A percentile compares a stretch with the other conserved stretches of the same genome.
These are phyloP conservation scores for Hippocampus kuda DNA, from an alignment of 2,797 vertebrate genomes.

Conservation along the genomic window DNA sequence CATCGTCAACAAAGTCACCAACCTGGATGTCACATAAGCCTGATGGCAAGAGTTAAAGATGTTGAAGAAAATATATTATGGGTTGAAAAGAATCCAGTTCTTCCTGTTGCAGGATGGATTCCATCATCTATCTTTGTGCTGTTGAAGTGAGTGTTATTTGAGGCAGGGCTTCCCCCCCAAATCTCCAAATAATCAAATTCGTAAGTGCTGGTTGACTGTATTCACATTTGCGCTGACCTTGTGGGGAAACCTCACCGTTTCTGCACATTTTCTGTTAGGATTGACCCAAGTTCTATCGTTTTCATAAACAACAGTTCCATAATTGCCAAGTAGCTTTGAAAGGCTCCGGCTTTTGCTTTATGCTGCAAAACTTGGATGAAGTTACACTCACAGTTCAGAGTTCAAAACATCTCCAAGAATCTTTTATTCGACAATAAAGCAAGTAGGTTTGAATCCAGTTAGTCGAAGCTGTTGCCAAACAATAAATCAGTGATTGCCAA, in stretches of 20 bases:
- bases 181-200: too few relatives aligned
- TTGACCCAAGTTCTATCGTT: not conserved
- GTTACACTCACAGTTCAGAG: not conserved
- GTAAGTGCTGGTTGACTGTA: too few relatives aligned
- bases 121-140: too few relatives aligned
- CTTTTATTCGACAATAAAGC: slow-evolving; percentile 13
- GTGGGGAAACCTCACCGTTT: not conserved
- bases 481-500: not conserved
- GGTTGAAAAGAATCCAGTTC: not conserved
- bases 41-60: not conserved
- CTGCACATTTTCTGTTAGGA: not conserved
- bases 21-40: slow-evolving; percentile 71
- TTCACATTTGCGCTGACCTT: not conserved
- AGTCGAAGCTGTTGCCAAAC: not conserved
- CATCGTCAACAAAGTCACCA: slow-evolving; percentile 76
- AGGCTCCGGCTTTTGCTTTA: slow-evolving; percentile 31
- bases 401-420: not conserved
- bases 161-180: too few relatives aligned
- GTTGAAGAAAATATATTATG: not conserved
- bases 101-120: not conserved
- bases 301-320: slow-evolving; percentile 5
- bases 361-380: slow-evolving; percentile 22
- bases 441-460: not conserved
- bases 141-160: too few relatives aligned
- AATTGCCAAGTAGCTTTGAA: slow-evolving; percentile 44